A percentile compares a stretch with the other conserved stretches of the same genome.
Conservation (phyloP, 2,888 invertebrate genomes). For the Galeopsomyia nigrocyanea region DNA sequence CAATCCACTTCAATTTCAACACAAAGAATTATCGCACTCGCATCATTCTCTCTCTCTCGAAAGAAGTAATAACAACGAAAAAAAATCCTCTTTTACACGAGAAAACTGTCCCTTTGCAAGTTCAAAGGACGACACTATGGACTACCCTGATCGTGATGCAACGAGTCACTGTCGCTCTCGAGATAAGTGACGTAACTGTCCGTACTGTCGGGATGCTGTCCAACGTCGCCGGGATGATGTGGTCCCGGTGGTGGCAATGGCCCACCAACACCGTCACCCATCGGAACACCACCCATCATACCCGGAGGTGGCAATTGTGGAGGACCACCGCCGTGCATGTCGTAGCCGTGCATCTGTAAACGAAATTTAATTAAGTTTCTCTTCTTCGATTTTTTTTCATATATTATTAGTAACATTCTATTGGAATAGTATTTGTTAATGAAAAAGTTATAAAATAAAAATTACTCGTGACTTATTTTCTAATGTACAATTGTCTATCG, state of each 20-base stretch:
- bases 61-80: no score
- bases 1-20: constrained; percentile 8
- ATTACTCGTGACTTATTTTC: no score
- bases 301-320: constrained; percentile 65
- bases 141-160: constrained; percentile 73
- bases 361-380: not conserved
- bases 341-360: constrained; percentile 91
- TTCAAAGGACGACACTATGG: constrained; percentile 68
- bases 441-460: no score
- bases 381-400: not conserved
- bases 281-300: constrained; percentile 65
- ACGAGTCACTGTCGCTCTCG: constrained; percentile 82
- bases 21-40: constrained; percentile 4
- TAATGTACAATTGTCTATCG: no score
- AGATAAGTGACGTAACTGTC: constrained; percentile 94
- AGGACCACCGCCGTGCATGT: constrained; percentile 71
- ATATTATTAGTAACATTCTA: no score
- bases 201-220: constrained; percentile 84
- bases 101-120: no score
- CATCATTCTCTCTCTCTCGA: not conserved
- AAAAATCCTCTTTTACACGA: no score
- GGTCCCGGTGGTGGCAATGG: constrained; percentile 50
- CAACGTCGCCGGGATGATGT: constrained; percentile 70
- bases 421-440: no score
- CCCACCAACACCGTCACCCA: constrained; percentile 64